phyloP scores from a whole-genome alignment of 37 sponge, comb jelly and placozoan species.

The Ianthella basta region DNA sequence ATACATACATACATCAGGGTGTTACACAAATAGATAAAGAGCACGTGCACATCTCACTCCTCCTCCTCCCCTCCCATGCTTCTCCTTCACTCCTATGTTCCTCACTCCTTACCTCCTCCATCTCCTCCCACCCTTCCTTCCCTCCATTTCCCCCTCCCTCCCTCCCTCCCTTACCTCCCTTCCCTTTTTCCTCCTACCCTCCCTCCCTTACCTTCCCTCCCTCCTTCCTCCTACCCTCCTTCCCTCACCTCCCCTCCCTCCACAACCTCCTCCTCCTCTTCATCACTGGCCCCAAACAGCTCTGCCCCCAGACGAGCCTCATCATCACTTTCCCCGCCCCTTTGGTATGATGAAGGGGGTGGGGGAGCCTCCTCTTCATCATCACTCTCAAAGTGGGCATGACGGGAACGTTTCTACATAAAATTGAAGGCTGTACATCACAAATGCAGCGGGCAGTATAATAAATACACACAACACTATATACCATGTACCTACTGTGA shows the following conservation, averaged over 20 bases:
- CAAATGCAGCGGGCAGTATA: too few relatives aligned
- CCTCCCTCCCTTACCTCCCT: neutral
- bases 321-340: neutral
- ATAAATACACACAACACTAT: neutral
- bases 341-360: neutral
- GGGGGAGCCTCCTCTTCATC: slow-evolving; percentile 66
- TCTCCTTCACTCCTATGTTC: neutral
- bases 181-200: neutral
- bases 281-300: slow-evolving; percentile 73
- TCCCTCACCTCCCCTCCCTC: neutral
- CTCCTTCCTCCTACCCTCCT: neutral
- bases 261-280: slow-evolving; percentile 41
- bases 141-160: slow-evolving; percentile 51
- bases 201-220: neutral
- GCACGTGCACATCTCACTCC: too few relatives aligned
- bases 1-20: too few relatives aligned
- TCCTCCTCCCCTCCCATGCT: neutral
- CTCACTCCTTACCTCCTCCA: neutral
- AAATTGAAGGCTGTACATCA: neutral
- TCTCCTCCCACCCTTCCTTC: neutral
- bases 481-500: too few relatives aligned
- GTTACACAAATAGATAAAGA: neutral
- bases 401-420: slow-evolving; percentile 61
- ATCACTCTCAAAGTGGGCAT: slow-evolving; percentile 59
- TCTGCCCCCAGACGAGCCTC: neutral